A percentile compares a stretch with the other conserved stretches of the same genome.
Evolutionary conservation across 2,113 vertebrate genomes (phyloP).

Genomic region (Phalacrocorax pelagicus): DNA sequence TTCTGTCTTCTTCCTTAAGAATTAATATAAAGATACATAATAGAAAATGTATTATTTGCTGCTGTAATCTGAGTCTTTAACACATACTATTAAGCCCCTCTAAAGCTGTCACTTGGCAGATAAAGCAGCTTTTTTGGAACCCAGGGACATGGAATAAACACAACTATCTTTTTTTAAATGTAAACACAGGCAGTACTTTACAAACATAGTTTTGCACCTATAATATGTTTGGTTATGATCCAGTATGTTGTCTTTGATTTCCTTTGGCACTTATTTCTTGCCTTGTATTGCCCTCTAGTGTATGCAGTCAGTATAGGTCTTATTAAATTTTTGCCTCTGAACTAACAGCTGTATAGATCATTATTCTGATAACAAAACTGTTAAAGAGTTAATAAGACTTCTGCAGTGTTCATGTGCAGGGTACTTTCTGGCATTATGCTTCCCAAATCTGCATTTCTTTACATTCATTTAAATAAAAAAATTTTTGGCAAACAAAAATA

Average conservation of each 20-base stretch:
- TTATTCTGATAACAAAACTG: not conserved
- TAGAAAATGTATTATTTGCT: not conserved
- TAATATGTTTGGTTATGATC: not conserved
- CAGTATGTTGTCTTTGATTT: not conserved
- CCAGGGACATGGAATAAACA: not conserved
- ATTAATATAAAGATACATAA: not conserved
- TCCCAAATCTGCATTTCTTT: not conserved
- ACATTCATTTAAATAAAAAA: not conserved
- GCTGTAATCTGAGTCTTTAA: not conserved
- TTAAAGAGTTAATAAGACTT: not conserved
- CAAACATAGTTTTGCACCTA: not conserved
- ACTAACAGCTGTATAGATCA: not conserved
- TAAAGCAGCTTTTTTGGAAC: not conserved
- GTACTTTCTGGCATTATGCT: not conserved
- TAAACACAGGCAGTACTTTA: not conserved
- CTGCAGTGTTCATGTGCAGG: not conserved
- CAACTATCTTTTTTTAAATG: not conserved
- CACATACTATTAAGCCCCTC: not conserved
- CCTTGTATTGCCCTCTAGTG: slow-evolving; percentile 53
- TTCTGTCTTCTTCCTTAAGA: not conserved
- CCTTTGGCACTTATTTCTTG: not conserved
- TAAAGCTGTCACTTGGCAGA: not conserved
- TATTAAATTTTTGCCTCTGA: not conserved
- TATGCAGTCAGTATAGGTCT: not conserved
- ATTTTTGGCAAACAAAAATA: not conserved